phyloP scores from a whole-genome alignment of 2,888 invertebrate species.

The Penaeus monodon region DNA sequence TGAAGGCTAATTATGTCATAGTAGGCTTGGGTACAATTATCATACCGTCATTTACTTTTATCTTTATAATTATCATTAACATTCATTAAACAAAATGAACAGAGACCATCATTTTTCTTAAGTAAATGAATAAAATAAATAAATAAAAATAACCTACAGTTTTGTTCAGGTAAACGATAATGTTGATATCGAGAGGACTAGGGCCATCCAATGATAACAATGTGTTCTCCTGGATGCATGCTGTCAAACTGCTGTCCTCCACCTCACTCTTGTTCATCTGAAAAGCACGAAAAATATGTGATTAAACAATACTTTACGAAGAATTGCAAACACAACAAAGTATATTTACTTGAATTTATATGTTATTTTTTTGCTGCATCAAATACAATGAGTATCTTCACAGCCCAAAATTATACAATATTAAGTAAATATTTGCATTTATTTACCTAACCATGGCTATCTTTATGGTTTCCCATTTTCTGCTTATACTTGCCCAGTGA shows the following conservation, averaged over 20 bases:
- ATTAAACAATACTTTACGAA: too few species aligned
- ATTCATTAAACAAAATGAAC: too few species aligned
- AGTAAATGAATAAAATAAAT: not conserved
- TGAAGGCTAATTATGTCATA: not conserved
- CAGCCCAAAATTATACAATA: too few species aligned
- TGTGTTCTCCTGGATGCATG: conserved; percentile 28
- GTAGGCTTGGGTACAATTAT: not conserved
- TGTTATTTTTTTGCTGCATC: too few species aligned
- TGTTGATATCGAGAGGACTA: conserved; percentile 43
- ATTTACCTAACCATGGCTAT: too few species aligned
- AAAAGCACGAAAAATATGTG: not conserved
- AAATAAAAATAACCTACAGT: conserved; percentile 23
- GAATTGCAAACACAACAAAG: too few species aligned
- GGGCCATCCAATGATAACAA: conserved; percentile 27
- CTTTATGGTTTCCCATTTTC: too few species aligned
- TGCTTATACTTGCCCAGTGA: too few species aligned
- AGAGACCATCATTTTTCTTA: not conserved
- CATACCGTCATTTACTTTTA: not conserved
- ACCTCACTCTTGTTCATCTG: conserved; percentile 32
- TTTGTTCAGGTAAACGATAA: conserved; percentile 38
- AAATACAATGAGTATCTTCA: too few species aligned
- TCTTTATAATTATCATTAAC: too few species aligned
- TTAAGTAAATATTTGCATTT: too few species aligned
- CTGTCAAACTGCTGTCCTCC: conserved; percentile 2
- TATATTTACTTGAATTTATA: too few species aligned